phyloP scores from a whole-genome alignment of 1,140 invertebrate genomes.

The Monomorium pharaonis region DNA sequence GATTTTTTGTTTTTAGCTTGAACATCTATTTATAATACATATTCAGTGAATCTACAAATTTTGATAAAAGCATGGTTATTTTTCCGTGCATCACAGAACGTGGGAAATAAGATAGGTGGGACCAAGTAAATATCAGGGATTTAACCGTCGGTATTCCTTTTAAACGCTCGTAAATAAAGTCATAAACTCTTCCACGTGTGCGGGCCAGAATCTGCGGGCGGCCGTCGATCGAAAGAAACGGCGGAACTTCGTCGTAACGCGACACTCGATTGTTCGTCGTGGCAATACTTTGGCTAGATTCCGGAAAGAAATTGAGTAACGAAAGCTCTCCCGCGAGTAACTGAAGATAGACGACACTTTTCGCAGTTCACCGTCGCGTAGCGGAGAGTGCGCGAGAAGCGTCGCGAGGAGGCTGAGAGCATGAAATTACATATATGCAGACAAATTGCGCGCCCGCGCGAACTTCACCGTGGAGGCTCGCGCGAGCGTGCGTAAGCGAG shows the following conservation, averaged over 20 bases:
- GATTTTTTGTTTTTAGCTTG: too few species aligned
- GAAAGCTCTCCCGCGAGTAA: background rate
- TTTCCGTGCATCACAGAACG: background rate
- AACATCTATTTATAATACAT: too few species aligned
- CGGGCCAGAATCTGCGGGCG: background rate
- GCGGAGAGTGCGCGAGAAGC: too few species aligned
- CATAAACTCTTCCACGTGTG: background rate
- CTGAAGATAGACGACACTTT: conserved; percentile 31
- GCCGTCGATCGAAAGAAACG: background rate
- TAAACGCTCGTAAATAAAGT: conserved; percentile 37
- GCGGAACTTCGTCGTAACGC: background rate
- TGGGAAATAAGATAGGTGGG: background rate
- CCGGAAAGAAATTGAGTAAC: conserved; percentile 9
- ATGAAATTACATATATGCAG: background rate
- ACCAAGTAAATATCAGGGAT: background rate
- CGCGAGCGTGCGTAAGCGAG: background rate
- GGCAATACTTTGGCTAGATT: background rate
- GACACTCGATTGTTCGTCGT: background rate
- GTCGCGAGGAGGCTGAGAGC: too few species aligned
- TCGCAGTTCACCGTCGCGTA: background rate
- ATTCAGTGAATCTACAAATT: too few species aligned
- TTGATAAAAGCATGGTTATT: too few species aligned
- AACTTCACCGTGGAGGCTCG: background rate
- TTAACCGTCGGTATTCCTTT: background rate
- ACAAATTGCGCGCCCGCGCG: background rate